These are phyloP conservation scores for Momotus momota DNA, from an alignment of 2,797 vertebrate genomes.

Conservation along the genomic window DNA sequence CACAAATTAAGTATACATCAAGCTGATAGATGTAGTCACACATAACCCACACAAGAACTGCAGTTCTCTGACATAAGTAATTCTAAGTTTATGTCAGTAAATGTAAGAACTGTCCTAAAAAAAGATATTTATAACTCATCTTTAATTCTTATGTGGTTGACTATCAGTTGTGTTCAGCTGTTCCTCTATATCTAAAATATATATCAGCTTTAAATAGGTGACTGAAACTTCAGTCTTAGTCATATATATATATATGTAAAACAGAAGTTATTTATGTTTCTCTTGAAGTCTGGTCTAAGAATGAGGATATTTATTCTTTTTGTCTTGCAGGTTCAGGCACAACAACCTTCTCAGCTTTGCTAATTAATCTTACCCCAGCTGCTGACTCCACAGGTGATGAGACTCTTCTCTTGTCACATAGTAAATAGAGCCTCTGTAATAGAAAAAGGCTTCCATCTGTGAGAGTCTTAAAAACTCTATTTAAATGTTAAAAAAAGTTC, in stretches of 20 bases:
- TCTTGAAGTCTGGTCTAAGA: neutral
- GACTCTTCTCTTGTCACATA: conserved; percentile 13
- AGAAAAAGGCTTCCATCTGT: neutral
- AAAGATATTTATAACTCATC: neutral
- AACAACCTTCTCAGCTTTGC: neutral
- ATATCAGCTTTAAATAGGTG: neutral
- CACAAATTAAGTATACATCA: neutral
- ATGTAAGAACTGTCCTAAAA: neutral
- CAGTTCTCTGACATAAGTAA: neutral
- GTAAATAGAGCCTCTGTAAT: conserved; percentile 21
- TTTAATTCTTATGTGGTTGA: conserved; percentile 7
- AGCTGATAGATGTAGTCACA: neutral
- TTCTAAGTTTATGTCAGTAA: neutral
- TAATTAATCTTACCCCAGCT: conserved; percentile 53
- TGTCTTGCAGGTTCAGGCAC: neutral
- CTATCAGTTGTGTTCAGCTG: neutral
- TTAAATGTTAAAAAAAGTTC: neutral
- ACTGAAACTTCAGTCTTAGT: neutral
- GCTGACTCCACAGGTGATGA: conserved; percentile 45
- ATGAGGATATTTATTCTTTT: conserved; percentile 11
- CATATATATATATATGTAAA: neutral
- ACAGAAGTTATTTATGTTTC: neutral
- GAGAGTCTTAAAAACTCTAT: conserved; percentile 24
- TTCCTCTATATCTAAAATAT: neutral
- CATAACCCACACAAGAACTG: neutral